phyloP scores from a whole-genome alignment of 2,888 invertebrate species.

The Xylota segnis region DNA sequence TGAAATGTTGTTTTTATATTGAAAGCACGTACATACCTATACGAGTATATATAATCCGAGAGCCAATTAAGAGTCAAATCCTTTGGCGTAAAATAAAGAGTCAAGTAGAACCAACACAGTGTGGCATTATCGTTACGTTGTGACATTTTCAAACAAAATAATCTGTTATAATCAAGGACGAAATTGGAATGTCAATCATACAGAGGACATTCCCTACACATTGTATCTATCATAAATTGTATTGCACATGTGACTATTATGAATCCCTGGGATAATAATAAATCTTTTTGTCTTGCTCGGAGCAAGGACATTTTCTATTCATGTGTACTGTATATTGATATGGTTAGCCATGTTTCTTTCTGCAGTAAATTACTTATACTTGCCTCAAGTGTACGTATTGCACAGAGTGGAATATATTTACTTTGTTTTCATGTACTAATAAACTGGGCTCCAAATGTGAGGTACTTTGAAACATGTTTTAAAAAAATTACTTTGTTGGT shows the following conservation, averaged over 20 bases:
- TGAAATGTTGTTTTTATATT: neutral
- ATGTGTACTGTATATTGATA: neutral
- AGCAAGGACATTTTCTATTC: slow-evolving; percentile 10
- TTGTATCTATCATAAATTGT: slow-evolving; percentile 44
- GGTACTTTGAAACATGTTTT: too few species aligned
- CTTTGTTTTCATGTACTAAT: too few species aligned
- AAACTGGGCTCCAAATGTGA: too few species aligned
- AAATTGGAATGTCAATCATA: slow-evolving; percentile 70
- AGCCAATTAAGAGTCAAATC: slow-evolving; percentile 47
- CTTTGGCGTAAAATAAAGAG: slow-evolving; percentile 21
- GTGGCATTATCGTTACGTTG: neutral
- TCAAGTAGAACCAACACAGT: neutral
- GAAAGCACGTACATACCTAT: neutral
- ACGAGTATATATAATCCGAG: too few species aligned
- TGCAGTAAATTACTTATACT: too few species aligned
- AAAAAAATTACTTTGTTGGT: too few species aligned
- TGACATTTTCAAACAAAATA: neutral
- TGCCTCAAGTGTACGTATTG: neutral
- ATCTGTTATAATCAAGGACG: slow-evolving; percentile 56
- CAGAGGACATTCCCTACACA: slow-evolving; percentile 45
- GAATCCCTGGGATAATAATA: slow-evolving; percentile 51
- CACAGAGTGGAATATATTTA: too few species aligned
- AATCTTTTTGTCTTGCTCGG: slow-evolving; percentile 51
- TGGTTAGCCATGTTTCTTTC: too few species aligned
- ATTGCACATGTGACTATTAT: slow-evolving; percentile 48